phyloP scores from a whole-genome alignment of 2,888 invertebrate species.

The Lissonota sp. region DNA sequence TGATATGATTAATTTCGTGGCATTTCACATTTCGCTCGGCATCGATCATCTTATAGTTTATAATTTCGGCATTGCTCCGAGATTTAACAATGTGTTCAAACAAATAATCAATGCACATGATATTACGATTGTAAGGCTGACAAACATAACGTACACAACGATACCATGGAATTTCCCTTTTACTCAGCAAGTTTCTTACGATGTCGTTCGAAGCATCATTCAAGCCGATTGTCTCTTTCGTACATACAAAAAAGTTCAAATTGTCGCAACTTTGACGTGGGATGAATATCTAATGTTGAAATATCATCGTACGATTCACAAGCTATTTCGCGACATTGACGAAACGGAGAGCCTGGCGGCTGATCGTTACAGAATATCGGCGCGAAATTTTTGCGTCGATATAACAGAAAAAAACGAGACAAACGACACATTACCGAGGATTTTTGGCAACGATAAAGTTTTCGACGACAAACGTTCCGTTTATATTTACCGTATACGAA shows the following conservation, averaged over 20 bases:
- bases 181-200: conserved; percentile 81
- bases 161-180: conserved; percentile 89
- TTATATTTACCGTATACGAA: conserved; percentile 70
- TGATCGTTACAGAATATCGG: conserved; percentile 85
- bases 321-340: conserved; percentile 85
- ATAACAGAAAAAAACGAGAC: conserved; percentile 76
- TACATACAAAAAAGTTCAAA: conserved; percentile 85
- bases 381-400: conserved; percentile 79
- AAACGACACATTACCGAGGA: conserved; percentile 21
- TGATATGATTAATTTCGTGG: conserved; percentile 88
- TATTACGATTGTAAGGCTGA: conserved; percentile 43
- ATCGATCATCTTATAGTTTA: conserved; percentile 88
- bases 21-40: conserved; percentile 88
- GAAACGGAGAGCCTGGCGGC: conserved; percentile 82
- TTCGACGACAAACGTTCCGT: conserved; percentile 67
- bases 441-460: conserved; percentile 57
- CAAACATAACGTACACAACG: conserved; percentile 85
- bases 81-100: conserved; percentile 82
- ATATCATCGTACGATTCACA: conserved; percentile 85
- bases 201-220: conserved; percentile 84
- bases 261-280: conserved; percentile 85
- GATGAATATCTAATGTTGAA: conserved; percentile 88
- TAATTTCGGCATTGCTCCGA: conserved; percentile 85
- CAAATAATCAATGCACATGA: conserved; percentile 81
- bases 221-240: conserved; percentile 89